Base-by-base conservation (phyloP, 2,888 invertebrate species). In the Drosophila nigricruria region DNA sequence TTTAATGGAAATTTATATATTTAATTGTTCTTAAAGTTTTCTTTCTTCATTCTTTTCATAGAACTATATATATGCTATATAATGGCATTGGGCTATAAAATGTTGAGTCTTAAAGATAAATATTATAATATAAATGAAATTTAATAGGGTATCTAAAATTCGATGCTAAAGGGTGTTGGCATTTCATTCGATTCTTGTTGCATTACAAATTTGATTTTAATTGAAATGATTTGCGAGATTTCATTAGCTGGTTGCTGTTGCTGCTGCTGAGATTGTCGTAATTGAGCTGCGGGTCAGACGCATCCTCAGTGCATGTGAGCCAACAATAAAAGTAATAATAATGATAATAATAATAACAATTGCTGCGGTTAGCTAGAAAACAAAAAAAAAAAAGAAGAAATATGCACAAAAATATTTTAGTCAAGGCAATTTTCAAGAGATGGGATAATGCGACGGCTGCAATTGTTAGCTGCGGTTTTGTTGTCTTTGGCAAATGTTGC, bases 121-220 rank as follows among this genome's bases (percentile, higher is more conserved):
- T 40, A 10, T 4, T 20, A 20, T 12, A 6, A 36, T 42, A 12
- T 1, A 12, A 20, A 10, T 43, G 1, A 23, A 16, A 27, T n/a
- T 34, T 16, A 0, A 5, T 20, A 69, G 70, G 14, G 69, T 20
- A 59, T 54, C 0, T 10, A 20, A 5, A n/a, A 45, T 36, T 69
- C 69, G 53, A 1, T 69, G 5, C 5, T 23, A 4, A 14, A 23
- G 34, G n/a, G 20, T 23, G 9, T 12, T 18, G 4, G 30, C 45
- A 45, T 42, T 49, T 9, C 18, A 42, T 57, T 38, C 16, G 38
- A 63, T 62, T 62, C 23, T 59, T 52, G 36, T 58, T 72, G 81
- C 70, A 72, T 81, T 77, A 69, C 75, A 78, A 82, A 83, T 81
- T 81, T 71, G 67, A 75, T 81, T 82, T 83, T 86, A 82, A 82